Evolutionary conservation across 2,888 invertebrate genomes (phyloP).

Genomic region (Molanna angustata): DNA sequence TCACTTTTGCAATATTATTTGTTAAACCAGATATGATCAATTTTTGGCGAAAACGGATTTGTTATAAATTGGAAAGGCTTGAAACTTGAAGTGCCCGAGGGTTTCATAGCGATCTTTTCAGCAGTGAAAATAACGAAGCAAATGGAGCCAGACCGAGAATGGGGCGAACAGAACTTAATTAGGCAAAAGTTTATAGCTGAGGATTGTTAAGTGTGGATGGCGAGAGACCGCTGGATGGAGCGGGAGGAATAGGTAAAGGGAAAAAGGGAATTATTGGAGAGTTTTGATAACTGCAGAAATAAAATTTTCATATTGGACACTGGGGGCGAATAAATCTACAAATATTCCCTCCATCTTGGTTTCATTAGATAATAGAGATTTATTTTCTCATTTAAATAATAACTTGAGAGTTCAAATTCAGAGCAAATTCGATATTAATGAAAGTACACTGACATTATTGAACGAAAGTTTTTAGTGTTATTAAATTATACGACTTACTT

Average conservation of each 20-base stretch:
- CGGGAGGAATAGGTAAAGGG: constrained; percentile 4
- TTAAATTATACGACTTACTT: no score
- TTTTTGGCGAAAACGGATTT: constrained; percentile 31
- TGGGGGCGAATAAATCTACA: neutral
- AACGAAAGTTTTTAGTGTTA: no score
- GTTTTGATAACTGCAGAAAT: constrained; percentile 25
- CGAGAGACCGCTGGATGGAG: constrained; percentile 13
- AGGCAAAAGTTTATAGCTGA: constrained; percentile 32
- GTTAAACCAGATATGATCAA: constrained; percentile 28
- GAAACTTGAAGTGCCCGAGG: constrained; percentile 15
- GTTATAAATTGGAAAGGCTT: constrained; percentile 25
- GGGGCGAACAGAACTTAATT: constrained; percentile 31
- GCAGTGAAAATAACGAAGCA: constrained; percentile 10
- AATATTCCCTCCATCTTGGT: neutral
- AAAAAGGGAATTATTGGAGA: constrained; percentile 12
- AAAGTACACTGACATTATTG: no score
- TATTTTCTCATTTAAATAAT: no score
- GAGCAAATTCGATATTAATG: no score
- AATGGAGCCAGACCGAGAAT: neutral
- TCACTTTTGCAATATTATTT: constrained; percentile 18
- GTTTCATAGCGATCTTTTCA: constrained; percentile 21
- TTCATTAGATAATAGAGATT: no score
- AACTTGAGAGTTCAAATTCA: no score
- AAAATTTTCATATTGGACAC: constrained; percentile 9
- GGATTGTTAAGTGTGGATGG: constrained; percentile 25